Percentiles rank a stretch among this genome's conserved stretches.
phyloP scores from a whole-genome alignment of 2,113 vertebrate genomes.

The Chamaetylas fuelleborni region DNA sequence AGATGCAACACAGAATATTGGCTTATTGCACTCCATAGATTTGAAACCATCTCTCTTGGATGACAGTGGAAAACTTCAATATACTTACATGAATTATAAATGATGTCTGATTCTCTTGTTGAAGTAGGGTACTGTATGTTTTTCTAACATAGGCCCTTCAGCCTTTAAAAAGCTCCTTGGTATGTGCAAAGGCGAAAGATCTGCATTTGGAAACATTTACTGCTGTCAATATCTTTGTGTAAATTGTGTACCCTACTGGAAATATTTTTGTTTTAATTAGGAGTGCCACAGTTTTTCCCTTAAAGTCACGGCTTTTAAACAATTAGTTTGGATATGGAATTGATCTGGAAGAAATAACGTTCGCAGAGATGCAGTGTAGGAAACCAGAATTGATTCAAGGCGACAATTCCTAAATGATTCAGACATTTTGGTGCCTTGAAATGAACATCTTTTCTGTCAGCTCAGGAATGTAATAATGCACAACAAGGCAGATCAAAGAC shows the following conservation, averaged over 20 bases:
- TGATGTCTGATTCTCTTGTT: slow-evolving; percentile 70
- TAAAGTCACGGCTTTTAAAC: slow-evolving; percentile 75
- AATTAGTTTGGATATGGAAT: slow-evolving; percentile 76
- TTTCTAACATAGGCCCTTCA: slow-evolving; percentile 51
- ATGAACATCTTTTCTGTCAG: slow-evolving; percentile 74
- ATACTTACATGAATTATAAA: slow-evolving; percentile 88
- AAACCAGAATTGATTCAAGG: slow-evolving; percentile 79
- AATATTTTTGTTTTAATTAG: slow-evolving; percentile 29
- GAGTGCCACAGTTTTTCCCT: slow-evolving; percentile 28
- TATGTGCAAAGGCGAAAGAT: not conserved
- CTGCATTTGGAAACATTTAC: slow-evolving; percentile 33
- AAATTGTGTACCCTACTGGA: slow-evolving; percentile 13
- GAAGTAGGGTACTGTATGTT: slow-evolving; percentile 49
- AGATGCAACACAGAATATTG: slow-evolving; percentile 79
- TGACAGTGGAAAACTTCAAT: slow-evolving; percentile 77
- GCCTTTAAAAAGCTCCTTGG: slow-evolving; percentile 23
- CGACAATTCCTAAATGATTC: slow-evolving; percentile 75
- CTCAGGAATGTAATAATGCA: slow-evolving; percentile 66
- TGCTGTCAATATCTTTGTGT: not conserved
- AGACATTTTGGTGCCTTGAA: slow-evolving; percentile 84
- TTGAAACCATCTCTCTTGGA: slow-evolving; percentile 72
- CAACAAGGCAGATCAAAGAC: slow-evolving; percentile 40
- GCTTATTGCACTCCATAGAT: slow-evolving; percentile 76
- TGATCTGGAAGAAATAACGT: slow-evolving; percentile 75
- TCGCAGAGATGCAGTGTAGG: slow-evolving; percentile 56